These are phyloP conservation scores for Dreissena rostriformis DNA, from an alignment of 1,140 invertebrate genomes.

Conservation along the genomic window DNA sequence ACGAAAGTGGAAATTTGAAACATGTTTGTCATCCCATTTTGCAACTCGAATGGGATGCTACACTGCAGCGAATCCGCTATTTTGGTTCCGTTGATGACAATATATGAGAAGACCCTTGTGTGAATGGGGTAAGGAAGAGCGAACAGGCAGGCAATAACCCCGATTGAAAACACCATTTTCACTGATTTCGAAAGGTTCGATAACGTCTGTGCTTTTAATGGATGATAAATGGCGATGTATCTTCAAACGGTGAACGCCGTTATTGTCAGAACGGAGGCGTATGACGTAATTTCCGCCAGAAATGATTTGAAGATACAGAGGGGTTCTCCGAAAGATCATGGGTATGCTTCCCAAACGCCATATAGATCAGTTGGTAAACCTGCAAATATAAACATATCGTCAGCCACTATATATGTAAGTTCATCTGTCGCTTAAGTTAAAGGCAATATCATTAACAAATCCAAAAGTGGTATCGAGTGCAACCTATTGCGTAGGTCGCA, in stretches of 20 bases:
- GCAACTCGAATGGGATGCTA: slow-evolving; percentile 75
- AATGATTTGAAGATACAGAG: slow-evolving; percentile 93
- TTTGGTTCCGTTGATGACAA: slow-evolving; percentile 45
- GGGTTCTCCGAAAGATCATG: slow-evolving; percentile 91
- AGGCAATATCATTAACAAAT: too few relatives aligned
- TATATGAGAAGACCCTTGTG: slow-evolving; percentile 65
- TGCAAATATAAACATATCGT: slow-evolving; percentile 45
- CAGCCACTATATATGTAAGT: too few relatives aligned
- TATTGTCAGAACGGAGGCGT: slow-evolving; percentile 95
- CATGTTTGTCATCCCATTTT: slow-evolving; percentile 69
- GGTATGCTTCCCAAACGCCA: slow-evolving; percentile 92
- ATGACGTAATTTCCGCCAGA: slow-evolving; percentile 93
- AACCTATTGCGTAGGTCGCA: too few relatives aligned
- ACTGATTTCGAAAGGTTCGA: slow-evolving; percentile 90
- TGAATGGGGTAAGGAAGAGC: slow-evolving; percentile 86
- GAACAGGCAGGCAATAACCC: slow-evolving; percentile 88
- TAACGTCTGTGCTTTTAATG: slow-evolving; percentile 92
- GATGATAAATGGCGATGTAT: slow-evolving; percentile 96
- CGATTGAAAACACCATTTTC: slow-evolving; percentile 89
- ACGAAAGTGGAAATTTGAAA: slow-evolving; percentile 80
- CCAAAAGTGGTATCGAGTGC: too few relatives aligned
- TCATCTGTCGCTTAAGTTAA: too few relatives aligned
- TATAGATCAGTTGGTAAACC: slow-evolving; percentile 93
- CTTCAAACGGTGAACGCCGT: slow-evolving; percentile 96
- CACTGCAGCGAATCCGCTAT: slow-evolving; percentile 74